Base-by-base conservation (phyloP, 2,888 invertebrate species). In the Pristionchus mayeri region DNA sequence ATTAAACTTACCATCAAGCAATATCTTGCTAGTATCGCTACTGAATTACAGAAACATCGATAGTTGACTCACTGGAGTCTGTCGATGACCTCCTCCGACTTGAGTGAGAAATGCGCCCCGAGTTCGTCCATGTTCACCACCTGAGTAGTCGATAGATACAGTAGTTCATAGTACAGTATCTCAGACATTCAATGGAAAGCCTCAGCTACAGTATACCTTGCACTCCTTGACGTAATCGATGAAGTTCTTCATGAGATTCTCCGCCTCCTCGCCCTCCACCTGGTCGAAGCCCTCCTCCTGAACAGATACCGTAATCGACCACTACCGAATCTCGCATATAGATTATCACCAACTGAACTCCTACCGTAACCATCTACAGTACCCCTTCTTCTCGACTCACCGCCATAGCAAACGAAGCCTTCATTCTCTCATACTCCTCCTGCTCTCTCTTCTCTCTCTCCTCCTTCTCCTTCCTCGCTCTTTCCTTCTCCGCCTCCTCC, bases 61-160 rank as follows among this genome's bases (percentile, higher is more conserved):
- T 3, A 24, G n/a, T n/a, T n/a, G n/a, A 71, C 71, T 71, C 13
- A 80, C 52, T 52, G 57, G 16, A 80, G n/a, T 24, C 57, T 13
- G 16, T 80, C 48, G 27, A 80, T 40, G 24, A 11, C 27, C 44
- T 80, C 80, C 24, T 80, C 80, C n/a, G 54, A 27, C 80, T 82
- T 82, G 37, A 82, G 76, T 30, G 86, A 86, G 86, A 91, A 93
- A 50, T 89, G 90, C 7, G 92, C 88, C 1, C 90, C 92, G 30
- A 93, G 86, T 76, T 93, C 93, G 81, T 93, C 93, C 76, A 93
- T 90, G 83, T 91, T 92, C 3, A 93, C 92, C 13, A 91, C 91
- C 91, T 91, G 85, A n/a, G n/a, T 13, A 63, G 30, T 16, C n/a
- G 13, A 63, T 63, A 9, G 54, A 54, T 54, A 54, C 16, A n/a